Evolutionary conservation across 2,888 invertebrate genomes (phyloP).

Genomic region (Rhagonycha lutea): DNA sequence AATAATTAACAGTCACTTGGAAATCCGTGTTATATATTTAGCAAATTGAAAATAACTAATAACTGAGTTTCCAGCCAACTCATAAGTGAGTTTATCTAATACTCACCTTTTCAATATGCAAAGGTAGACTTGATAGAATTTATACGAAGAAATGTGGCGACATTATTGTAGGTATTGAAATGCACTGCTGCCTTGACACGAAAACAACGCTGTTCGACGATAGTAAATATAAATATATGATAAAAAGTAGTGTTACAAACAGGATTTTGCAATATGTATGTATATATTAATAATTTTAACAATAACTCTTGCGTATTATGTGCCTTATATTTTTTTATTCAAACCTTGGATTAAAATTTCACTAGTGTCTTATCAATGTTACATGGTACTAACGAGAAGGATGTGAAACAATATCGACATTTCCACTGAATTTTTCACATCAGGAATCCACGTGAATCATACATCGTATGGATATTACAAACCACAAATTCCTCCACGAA

Average conservation of each 20-base stretch:
- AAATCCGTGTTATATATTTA: not conserved
- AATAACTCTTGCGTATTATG: constrained; percentile 4
- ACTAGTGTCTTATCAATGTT: not conserved
- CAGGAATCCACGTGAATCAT: not conserved
- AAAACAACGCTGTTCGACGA: constrained; percentile 22
- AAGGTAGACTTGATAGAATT: constrained; percentile 23
- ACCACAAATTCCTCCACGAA: not conserved
- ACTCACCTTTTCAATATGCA: constrained; percentile 22
- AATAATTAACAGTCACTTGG: not conserved
- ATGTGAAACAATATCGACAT: not conserved
- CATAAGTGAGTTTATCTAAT: constrained; percentile 21
- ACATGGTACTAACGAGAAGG: not conserved
- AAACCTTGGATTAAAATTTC: constrained; percentile 5
- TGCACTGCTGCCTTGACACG: constrained; percentile 33
- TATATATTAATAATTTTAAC: constrained; percentile 21
- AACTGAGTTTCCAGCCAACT: constrained; percentile 2
- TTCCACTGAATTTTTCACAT: not conserved
- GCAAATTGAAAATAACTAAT: not conserved
- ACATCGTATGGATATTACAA: not conserved
- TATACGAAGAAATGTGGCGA: constrained; percentile 33
- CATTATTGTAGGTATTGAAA: constrained; percentile 28
- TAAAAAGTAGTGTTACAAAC: constrained; percentile 23
- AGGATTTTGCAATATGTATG: constrained; percentile 18
- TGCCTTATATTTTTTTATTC: not conserved
- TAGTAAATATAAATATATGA: constrained; percentile 7